Evolutionary conservation across 2,113 vertebrate species (phyloP), one percentile per base, ranked within the genome.

Genomic region (Lasiurus borealis): DNA sequence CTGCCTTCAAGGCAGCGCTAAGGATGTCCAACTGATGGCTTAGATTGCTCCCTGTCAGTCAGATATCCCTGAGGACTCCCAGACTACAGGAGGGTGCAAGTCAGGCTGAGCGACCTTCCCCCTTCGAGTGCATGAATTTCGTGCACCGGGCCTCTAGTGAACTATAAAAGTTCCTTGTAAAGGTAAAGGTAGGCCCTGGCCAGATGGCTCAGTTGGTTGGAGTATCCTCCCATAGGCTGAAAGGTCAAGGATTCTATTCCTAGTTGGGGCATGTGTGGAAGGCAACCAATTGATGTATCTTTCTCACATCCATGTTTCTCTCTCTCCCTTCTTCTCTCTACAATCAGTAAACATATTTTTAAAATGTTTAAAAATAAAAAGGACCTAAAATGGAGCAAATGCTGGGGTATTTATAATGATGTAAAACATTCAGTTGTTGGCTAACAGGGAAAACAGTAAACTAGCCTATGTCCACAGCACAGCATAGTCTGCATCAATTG

Each of bases 371-470:
- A 64, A 64, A 64, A 64, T 5, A 66, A 14, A 14, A 66, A 66
- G 29, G 25, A 71, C 93, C 27, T 46, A 95, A 90, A 68, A 88
- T 44, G 48, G 13, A 78, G 19, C 62, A 90, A 88, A 50, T 73
- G 57, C 27, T 90, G 34, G 72, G 69, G 34, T 90, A 94, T 54
- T 91, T 85, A 50, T 21, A 91, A 76, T 16, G 76, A 88, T 80
- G 15, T 50, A 84, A 93, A 88, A 31, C 46, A 95, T 73, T 90
- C 16, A 89, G 9, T 78, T 97, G 16, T 89, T 82, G 18, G 77
- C n/a, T 44, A 90, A 77, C 29, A 95, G 82, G 52, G 12, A 94
- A 93, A 93, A 86, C 27, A 46, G 21, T 81, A 76, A 84, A 68
- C 44, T 78, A 36, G 48, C 1, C 0, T 54, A 82, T 21, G 19